These are phyloP conservation scores for Sminthopsis crassicaudata DNA, from an alignment of 2,113 vertebrate species.

Conservation along the genomic window DNA sequence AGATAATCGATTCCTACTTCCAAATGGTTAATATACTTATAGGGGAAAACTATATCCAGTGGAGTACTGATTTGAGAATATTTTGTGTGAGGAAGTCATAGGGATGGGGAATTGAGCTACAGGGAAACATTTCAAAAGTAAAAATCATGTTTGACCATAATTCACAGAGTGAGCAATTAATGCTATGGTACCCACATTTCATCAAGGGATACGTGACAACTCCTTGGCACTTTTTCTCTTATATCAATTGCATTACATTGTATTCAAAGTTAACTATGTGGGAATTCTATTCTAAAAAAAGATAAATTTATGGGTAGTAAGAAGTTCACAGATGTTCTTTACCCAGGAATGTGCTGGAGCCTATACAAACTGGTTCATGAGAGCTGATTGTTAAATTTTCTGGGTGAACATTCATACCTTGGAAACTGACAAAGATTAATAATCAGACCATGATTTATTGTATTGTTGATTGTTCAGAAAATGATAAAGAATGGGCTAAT, in stretches of 20 bases:
- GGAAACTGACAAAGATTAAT: background rate
- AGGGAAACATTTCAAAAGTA: background rate
- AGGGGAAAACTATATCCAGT: background rate
- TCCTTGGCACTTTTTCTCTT: background rate
- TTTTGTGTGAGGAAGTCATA: background rate
- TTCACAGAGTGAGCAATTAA: background rate
- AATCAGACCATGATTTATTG: background rate
- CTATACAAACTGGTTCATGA: background rate
- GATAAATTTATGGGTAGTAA: no score
- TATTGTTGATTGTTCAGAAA: background rate
- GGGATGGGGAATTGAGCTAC: background rate
- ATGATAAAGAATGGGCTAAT: background rate
- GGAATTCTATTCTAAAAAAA: background rate
- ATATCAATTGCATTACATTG: background rate
- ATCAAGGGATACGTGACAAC: background rate
- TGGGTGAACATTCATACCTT: background rate
- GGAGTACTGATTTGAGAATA: background rate
- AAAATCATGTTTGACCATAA: background rate
- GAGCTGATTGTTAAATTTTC: background rate
- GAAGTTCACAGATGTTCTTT: background rate
- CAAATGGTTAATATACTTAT: background rate
- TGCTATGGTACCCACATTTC: background rate
- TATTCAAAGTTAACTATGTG: background rate
- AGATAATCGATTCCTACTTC: background rate
- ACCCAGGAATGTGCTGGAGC: background rate